Base-by-base conservation (phyloP, 2,113 vertebrate species). In the Mixornis gularis region DNA sequence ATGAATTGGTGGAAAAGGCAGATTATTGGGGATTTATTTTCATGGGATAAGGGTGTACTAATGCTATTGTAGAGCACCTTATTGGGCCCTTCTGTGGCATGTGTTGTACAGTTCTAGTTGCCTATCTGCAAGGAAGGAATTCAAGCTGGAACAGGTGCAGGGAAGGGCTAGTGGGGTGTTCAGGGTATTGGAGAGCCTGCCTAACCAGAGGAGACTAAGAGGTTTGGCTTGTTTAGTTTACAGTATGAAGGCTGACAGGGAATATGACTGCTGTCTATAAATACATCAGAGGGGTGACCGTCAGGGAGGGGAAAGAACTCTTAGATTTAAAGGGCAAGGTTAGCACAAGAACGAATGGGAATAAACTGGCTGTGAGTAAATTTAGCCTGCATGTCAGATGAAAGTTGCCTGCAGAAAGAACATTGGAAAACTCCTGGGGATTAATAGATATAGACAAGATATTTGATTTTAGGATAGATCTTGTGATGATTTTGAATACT, bases 281-380 rank as follows among this genome's bases (percentile, higher is more conserved):
- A 96, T 96, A 96, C 69, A 93, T 93, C 83, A 90, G 85, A 85
- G 82, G 52, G n/a, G 56, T 88, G 85, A 69, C 34, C 3, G 3
- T 83, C 52, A 71, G 79, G 82, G 79, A 85, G 86, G 85, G 76
- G 79, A 73, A 27, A 87, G 41, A 90, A 48, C 85, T 74, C 38
- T 66, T 55, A 27, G 44, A 90, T 87, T 89, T 94, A 95, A 96
- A 95, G 93, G 94, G 81, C 95, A 96, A 95, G 93, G 93, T 95
- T 92, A 91, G 56, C 48, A 55, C 85, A 88, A 88, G 94, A 95
- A 48, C 56, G 0, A 85, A 59, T 4, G 76, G 21, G 25, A 84
- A 56, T 74, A 70, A 80, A 63, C 56, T 73, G 55, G 22, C 71
- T 79, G 52, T 55, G 81, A 48, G 52, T 91, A 88, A 95, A 83